Base-by-base conservation (phyloP, 2,113 vertebrate species). In the Corydoras sp. region DNA sequence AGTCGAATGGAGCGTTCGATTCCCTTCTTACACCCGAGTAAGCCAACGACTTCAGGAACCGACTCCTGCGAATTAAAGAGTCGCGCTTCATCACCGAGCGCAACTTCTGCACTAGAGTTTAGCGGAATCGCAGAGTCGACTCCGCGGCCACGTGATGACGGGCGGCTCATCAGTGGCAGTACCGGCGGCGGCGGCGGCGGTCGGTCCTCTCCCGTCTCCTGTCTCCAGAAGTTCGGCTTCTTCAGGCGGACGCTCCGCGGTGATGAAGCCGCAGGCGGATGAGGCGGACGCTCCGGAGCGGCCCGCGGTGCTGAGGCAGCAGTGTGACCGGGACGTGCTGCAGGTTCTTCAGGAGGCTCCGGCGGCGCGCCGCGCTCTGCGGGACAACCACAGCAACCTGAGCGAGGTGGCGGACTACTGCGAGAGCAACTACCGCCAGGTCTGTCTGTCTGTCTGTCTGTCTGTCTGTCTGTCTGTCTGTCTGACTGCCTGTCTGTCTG, bases 361-460 rank as follows among this genome's bases (percentile, higher is more conserved):
- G 0, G 56, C 30, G 0, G 90, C 90, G 9, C 86, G 87, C 4
- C 86, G 82, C 73, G 84, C 88, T 68, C 91, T 98, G 74, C 74
- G 79, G 0, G 88, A 91, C 3, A 94, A 95, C 82, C 89, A 92
- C 75, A 66, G 67, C n/a, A 90, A 94, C 83, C 89, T 98, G 64
- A 79, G 78, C 9, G 72, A 86, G 0, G 92, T 98, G 1, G 92
- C 95, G 0, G 89, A 95, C 2, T 96, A 95, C 86, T 97, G 94
- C 24, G 88, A 91, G 77, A 82, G 79, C 61, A 95, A 88, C 89
- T 96, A 95, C 65, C 5, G 88, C 3, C 82, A 94, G 93, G 92
- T 90, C n/a, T n/a, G n/a, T n/a, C n/a, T n/a, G n/a, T 24, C 18
- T 24, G 18, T 2, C 18, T 24, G 18, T 24, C 18, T 24, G 18